phyloP scores from a whole-genome alignment of 2,888 invertebrate species.

The Ectropis crepuscularia region DNA sequence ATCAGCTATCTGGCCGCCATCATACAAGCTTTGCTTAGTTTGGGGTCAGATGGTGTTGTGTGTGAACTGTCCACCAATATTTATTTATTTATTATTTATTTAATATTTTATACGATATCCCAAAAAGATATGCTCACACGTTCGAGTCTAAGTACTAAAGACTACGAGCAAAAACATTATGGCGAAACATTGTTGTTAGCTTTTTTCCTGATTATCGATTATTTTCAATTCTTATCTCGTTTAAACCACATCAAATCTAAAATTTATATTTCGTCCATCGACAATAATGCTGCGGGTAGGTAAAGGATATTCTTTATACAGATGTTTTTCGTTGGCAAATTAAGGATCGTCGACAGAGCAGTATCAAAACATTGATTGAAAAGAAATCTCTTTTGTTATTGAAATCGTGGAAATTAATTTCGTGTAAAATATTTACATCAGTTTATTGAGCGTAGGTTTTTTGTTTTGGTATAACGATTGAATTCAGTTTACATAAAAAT shows the following conservation, averaged over 20 bases:
- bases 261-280: constrained; percentile 11
- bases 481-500: constrained; percentile 10
- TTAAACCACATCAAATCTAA: constrained; percentile 1
- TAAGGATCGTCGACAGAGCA: constrained; percentile 9
- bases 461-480: constrained; percentile 7
- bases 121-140: too few relatives aligned
- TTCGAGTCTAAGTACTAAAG: too few relatives aligned
- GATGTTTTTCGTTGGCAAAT: constrained; percentile 3
- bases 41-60: too few relatives aligned
- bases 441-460: constrained; percentile 1
- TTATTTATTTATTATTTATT: too few relatives aligned
- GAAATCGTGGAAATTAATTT: constrained; percentile 22
- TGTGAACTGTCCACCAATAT: too few relatives aligned
- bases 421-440: constrained; percentile 15
- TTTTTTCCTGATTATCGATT: too few relatives aligned
- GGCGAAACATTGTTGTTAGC: too few relatives aligned
- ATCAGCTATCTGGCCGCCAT: too few relatives aligned
- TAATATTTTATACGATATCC: too few relatives aligned
- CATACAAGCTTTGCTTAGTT: too few relatives aligned
- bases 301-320: constrained; percentile 11
- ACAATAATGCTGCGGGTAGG: constrained; percentile 8
- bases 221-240: constrained; percentile 3
- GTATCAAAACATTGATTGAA: constrained; percentile 18
- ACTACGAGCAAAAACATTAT: too few relatives aligned
- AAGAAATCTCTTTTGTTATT: constrained; percentile 19